phyloP scores from a whole-genome alignment of 2,888 invertebrate species.

The Tenthredo notha region DNA sequence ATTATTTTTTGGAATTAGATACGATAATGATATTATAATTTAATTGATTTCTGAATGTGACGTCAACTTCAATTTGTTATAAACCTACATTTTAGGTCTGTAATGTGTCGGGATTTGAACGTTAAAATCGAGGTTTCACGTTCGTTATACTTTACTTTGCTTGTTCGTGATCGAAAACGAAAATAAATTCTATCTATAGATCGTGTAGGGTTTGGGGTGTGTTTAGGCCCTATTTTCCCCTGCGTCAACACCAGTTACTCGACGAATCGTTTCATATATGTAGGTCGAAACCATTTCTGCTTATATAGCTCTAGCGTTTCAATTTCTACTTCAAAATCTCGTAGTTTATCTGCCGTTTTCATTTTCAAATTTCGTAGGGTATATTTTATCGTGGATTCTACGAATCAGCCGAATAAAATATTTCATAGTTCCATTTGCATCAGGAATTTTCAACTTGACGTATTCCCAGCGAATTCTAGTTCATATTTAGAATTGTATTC shows the following conservation, averaged over 20 bases:
- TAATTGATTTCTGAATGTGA: not conserved
- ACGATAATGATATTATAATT: not conserved
- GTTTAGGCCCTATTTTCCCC: constrained; percentile 21
- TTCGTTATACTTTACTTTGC: not conserved
- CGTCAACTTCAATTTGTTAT: not conserved
- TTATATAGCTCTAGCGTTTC: not conserved
- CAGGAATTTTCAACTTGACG: not conserved
- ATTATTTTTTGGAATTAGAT: not conserved
- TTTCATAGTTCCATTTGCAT: not conserved
- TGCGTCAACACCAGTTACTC: constrained; percentile 36
- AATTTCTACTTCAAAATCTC: not conserved
- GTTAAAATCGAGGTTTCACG: not conserved
- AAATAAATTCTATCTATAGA: constrained; percentile 17
- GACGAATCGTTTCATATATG: not conserved
- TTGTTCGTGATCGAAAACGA: not conserved
- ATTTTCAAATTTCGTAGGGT: not conserved
- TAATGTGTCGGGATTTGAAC: not conserved
- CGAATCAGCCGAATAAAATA: not conserved
- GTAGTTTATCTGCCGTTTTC: not conserved
- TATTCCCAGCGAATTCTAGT: not conserved
- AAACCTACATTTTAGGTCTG: not conserved
- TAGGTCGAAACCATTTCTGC: constrained; percentile 15
- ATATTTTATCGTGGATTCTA: not conserved
- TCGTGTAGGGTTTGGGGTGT: not conserved
- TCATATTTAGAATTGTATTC: not conserved